Conservation (phyloP, 2,888 invertebrate species). For the Cheilosia soror region DNA sequence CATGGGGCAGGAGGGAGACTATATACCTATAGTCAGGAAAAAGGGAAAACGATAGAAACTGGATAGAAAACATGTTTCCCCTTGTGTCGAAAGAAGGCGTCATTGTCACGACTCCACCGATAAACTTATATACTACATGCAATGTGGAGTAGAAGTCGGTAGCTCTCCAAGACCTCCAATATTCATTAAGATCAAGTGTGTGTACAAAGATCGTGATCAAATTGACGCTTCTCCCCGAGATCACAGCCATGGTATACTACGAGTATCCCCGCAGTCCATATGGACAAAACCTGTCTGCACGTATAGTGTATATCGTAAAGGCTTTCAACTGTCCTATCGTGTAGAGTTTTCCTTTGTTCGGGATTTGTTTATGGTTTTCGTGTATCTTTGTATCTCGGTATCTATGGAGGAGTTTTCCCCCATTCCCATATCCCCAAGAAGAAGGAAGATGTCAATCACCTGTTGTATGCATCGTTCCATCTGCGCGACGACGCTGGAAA, state of each 20-base stretch:
- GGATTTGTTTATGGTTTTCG: constrained; percentile 54
- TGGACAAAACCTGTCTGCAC: constrained; percentile 42
- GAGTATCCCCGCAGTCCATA: constrained; percentile 12
- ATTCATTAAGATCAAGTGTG: constrained; percentile 59
- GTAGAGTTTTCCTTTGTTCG: constrained; percentile 58
- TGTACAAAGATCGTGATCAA: constrained; percentile 57
- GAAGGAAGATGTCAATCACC: constrained; percentile 69
- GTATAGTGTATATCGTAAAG: constrained; percentile 13
- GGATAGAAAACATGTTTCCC: constrained; percentile 59
- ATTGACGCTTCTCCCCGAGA: constrained; percentile 52
- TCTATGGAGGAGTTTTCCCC: constrained; percentile 18
- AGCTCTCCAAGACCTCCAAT: constrained; percentile 44
- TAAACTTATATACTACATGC: background rate
- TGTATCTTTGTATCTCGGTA: constrained; percentile 22
- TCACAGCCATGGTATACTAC: background rate
- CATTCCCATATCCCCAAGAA: background rate
- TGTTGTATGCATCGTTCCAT: constrained; percentile 45
- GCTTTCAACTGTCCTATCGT: constrained; percentile 31
- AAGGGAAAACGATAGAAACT: constrained; percentile 68
- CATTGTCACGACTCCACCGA: constrained; percentile 45
- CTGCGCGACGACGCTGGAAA: background rate
- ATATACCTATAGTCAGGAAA: constrained; percentile 9
- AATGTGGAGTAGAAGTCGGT: constrained; percentile 26
- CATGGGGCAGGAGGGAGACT: background rate
- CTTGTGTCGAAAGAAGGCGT: background rate